Conservation (phyloP, 1,140 invertebrate species). For the Bicyclus anynana region DNA sequence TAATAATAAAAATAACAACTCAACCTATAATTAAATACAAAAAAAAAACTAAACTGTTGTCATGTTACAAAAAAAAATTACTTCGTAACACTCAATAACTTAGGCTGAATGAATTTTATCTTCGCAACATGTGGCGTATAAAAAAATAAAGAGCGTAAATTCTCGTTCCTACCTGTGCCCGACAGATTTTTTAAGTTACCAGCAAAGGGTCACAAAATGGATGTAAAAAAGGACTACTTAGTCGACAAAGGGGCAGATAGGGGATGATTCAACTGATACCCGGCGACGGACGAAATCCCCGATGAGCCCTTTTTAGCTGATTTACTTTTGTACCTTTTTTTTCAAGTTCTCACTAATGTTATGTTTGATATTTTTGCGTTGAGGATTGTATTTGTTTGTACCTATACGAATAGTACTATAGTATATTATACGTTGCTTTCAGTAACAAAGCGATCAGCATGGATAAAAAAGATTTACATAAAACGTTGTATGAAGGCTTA, state of each 20-base stretch:
- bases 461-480: too few species aligned
- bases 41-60: too few species aligned
- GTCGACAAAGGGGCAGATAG: conserved; percentile 51
- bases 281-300: conserved; percentile 45
- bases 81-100: not conserved
- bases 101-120: conserved; percentile 2
- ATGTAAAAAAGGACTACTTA: conserved; percentile 48
- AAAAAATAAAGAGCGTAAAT: conserved; percentile 12
- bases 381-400: conserved; percentile 9
- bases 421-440: not conserved
- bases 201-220: conserved; percentile 48
- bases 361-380: not conserved
- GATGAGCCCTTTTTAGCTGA: conserved; percentile 50
- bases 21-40: too few species aligned
- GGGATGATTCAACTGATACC: conserved; percentile 50
- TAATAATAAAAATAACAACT: too few species aligned
- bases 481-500: too few species aligned
- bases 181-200: conserved; percentile 39
- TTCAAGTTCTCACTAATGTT: conserved; percentile 21
- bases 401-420: not conserved
- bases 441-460: not conserved
- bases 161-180: conserved; percentile 21
- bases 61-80: too few species aligned
- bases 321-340: conserved; percentile 26
- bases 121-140: conserved; percentile 4